Evolutionary conservation across 2,113 vertebrate genomes (phyloP), one percentile per base, ranked within the genome.

Genomic region (Oxyura jamaicensis): DNA sequence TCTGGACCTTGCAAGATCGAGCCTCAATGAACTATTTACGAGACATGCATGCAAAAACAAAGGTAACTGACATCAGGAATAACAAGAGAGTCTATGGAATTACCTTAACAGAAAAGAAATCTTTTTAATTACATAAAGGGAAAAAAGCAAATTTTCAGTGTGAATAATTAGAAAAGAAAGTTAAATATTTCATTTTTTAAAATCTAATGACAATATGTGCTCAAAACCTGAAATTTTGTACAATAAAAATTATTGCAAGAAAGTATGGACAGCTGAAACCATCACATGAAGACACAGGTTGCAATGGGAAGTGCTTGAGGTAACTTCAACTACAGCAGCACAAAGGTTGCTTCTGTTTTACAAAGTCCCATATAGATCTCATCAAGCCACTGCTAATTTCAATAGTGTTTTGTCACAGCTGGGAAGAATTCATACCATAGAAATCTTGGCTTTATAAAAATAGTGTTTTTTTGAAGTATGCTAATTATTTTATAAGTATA

Each of bases 401-500:
- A 87, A 85, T 92, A 81, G 91, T 79, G 55, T 95, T 97, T 89
- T 93, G 84, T 83, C 95, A 93, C 96, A 97, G 93, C 83, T 96
- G 89, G 93, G 83, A 95, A 91, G 93, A 96, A 93, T 42, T 93
- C 53, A 55, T 91, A 76, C 83, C 74, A 84, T 55, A 91, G 91
- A 94, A 95, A 92, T 41, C 86, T 76, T 76, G 62, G 62, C 81
- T 95, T 95, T 93, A 95, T 44, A 91, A 94, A 94, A 93, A 80
- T 0, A 94, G 84, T 60, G 39, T 5, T 29, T 93, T 93, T 84
- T 42, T 94, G 92, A 97, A 96, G 95, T 67, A 87, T 67, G 71
- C 74, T 91, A 87, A 97, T 96, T 93, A 96, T 95, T 97, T 94
- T 87, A 88, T 95, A 97, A 92, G 81, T 74, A 63, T 89, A 95